Base-by-base conservation (phyloP, 2,113 vertebrate species). In the Microcebus griseorufus region DNA sequence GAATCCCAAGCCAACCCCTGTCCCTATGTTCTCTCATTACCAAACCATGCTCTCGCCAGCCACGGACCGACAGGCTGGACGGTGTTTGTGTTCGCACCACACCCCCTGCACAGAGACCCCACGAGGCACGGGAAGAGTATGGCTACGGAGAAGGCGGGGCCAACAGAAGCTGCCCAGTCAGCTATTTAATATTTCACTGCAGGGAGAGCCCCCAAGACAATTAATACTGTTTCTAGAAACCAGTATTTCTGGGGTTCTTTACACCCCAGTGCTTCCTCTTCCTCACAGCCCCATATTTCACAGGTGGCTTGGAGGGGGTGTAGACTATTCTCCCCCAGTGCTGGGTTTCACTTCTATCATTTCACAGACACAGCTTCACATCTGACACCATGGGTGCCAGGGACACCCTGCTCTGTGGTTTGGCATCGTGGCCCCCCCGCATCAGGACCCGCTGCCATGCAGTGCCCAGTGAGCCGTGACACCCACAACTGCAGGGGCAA, bases 291-390 rank as follows among this genome's bases (percentile, higher is more conserved):
- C 8, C 12, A 11, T 90, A 34, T 53, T 64, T 94, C 80, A 23
- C 17, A 20, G 45, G 64, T 45, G 9, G 90, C 32, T 79, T 25
- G 53, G 9, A 48, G 29, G 14, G 34, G 39, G 9, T 13, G 42
- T 2, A 65, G 51, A 64, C 22, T 34, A 60, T 29, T 37, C 87
- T 76, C 78, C 70, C 88, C 64, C n/a, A 37, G 64, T 10, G 10
- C 23, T 37, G n/a, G 78, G 37, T 85, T 92, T 92, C 79, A 73
- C 62, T 79, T 87, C 45, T 53, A 37, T 39, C 53, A 53, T 22
- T 70, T 82, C 69, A 53, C 18, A 39, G 42, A 64, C 64, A 69
- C 0, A 32, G 45, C 62, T 60, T 82, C 23, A 6, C 18, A 1
- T 6, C 34, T 12, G 18, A 55, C 27, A 60, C 23, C 0, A 12